A percentile compares a stretch with the other conserved stretches of the same genome.
These are phyloP conservation scores for Ramazzottius varieornatus DNA, from an alignment of 2,888 invertebrate genomes.

Conservation along the genomic window DNA sequence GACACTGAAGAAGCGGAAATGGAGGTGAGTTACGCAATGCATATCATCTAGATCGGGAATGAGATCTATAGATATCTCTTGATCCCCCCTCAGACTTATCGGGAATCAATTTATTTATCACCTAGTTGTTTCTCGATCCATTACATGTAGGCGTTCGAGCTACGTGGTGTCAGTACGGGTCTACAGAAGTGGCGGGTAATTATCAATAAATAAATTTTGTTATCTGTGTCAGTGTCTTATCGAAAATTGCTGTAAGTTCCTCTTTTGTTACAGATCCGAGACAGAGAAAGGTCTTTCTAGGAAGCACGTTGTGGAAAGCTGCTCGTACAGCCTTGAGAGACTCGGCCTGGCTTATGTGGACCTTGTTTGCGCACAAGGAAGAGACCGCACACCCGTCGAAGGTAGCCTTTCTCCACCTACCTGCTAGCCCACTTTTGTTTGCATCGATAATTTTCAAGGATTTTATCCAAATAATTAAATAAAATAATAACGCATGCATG, in stretches of 20 bases:
- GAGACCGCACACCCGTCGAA: not conserved
- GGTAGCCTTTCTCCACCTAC: too few relatives aligned
- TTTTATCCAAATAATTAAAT: too few relatives aligned
- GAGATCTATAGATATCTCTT: too few relatives aligned
- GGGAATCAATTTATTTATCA: not conserved
- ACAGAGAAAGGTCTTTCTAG: not conserved
- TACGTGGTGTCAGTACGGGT: not conserved
- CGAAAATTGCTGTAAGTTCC: too few relatives aligned
- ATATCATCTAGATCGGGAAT: not conserved
- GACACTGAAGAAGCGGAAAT: not conserved
- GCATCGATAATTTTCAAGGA: too few relatives aligned
- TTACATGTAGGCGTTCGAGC: not conserved
- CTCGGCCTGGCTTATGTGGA: not conserved
- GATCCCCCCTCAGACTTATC: too few relatives aligned
- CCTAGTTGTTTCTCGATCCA: not conserved
- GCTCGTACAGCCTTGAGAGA: not conserved
- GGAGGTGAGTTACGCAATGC: not conserved
- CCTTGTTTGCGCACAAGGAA: not conserved
- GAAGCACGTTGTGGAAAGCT: not conserved
- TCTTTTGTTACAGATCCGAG: not conserved
- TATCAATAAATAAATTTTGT: not conserved
- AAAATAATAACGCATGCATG: too few relatives aligned
- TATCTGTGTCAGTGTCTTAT: too few relatives aligned
- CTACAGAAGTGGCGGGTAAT: not conserved
- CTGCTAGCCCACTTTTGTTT: too few relatives aligned